Percentiles rank a stretch among this genome's conserved stretches.
Conservation (phyloP, 2,797 vertebrate genomes). For the Liparis tanakae region DNA sequence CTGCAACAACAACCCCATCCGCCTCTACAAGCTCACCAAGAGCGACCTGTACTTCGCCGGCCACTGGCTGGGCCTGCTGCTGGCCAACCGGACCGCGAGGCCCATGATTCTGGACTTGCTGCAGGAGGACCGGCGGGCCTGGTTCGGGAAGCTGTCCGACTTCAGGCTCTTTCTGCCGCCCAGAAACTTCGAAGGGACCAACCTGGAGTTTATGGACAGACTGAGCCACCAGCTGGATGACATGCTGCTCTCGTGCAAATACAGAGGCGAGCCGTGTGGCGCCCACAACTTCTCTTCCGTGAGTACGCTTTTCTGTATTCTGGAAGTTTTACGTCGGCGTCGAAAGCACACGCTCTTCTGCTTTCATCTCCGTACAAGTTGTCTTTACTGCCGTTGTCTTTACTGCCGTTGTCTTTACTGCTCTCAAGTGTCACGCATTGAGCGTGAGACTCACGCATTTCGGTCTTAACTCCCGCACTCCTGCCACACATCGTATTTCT, state of each 20-base stretch:
- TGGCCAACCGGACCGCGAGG: conserved; percentile 92
- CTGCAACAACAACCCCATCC: conserved; percentile 98
- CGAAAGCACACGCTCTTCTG: neutral
- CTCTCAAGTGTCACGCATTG: no score
- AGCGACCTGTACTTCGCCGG: conserved; percentile 97
- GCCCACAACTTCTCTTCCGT: conserved; percentile 98
- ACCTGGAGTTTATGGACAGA: conserved; percentile 95
- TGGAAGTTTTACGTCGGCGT: neutral
- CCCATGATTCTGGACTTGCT: conserved; percentile 93
- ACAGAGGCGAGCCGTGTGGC: conserved; percentile 93
- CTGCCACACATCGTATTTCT: no score
- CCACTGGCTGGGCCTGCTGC: conserved; percentile 94
- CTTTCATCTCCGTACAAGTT: neutral
- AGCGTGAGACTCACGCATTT: no score
- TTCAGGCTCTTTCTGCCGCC: conserved; percentile 96
- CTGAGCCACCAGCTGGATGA: conserved; percentile 97
- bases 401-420: no score
- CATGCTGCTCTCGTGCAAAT: conserved; percentile 98
- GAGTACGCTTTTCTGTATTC: conserved; percentile 79
- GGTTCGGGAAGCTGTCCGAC: conserved; percentile 96
- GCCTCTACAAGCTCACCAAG: conserved; percentile 96
- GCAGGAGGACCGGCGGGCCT: conserved; percentile 88
- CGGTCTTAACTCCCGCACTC: no score
- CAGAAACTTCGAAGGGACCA: conserved; percentile 96
- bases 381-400: neutral